Evolutionary conservation across 2,113 vertebrate genomes (phyloP).

Genomic region (Piprites chloris): DNA sequence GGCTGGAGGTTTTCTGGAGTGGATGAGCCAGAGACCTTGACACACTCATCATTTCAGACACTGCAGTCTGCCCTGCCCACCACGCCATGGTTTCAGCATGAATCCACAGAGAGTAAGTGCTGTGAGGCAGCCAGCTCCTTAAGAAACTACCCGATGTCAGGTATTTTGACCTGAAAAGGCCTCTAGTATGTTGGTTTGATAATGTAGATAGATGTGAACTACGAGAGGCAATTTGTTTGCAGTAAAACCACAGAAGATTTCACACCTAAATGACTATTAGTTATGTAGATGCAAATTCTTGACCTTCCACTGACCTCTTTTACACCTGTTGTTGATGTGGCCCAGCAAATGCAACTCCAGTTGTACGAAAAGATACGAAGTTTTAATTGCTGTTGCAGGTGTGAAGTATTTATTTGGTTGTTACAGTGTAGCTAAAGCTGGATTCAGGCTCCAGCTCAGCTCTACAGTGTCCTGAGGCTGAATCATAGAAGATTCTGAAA

Average conservation of each 20-base stretch:
- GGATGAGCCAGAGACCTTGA: not conserved
- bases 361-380: not conserved
- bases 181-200: not conserved
- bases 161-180: not conserved
- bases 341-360: not conserved
- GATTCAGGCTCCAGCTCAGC: not conserved
- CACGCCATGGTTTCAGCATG: not conserved
- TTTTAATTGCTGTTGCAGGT: not conserved
- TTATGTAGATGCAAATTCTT: not conserved
- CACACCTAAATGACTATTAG: not conserved
- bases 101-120: not conserved
- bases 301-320: not conserved
- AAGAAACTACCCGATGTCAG: not conserved
- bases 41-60: not conserved
- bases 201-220: not conserved
- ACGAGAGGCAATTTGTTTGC: not conserved
- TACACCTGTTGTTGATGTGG: not conserved
- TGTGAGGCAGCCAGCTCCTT: not conserved
- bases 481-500: not conserved
- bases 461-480: not conserved
- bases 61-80: not conserved
- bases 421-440: not conserved
- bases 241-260: not conserved
- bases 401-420: not conserved
- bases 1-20: not conserved